Evolutionary conservation across 2,113 vertebrate species (phyloP).

Genomic region (Pipa parva): DNA sequence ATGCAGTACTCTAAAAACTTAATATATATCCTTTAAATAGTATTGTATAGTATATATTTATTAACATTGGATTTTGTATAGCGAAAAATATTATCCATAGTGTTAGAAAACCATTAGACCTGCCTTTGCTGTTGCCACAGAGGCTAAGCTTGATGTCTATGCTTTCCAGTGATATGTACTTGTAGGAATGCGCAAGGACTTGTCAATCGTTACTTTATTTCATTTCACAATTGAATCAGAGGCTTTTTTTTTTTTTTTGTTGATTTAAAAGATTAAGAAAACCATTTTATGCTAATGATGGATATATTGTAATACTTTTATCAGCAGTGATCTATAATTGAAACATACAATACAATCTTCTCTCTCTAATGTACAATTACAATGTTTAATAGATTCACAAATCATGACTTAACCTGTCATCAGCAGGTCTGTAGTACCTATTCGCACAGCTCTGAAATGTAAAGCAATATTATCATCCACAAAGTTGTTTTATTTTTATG

Average conservation of each 20-base stretch:
- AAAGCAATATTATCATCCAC: too few species aligned
- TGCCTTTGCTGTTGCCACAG: neutral
- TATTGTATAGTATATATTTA: too few species aligned
- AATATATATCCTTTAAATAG: too few species aligned
- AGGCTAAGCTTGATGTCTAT: neutral
- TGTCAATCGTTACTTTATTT: neutral
- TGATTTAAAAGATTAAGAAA: neutral
- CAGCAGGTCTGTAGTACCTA: neutral
- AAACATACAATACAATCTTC: neutral
- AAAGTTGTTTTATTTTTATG: too few species aligned
- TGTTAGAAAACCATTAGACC: too few species aligned
- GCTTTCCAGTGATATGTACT: neutral
- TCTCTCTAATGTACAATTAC: neutral
- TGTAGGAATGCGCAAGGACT: neutral
- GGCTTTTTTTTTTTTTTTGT: neutral
- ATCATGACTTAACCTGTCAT: neutral
- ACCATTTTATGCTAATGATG: neutral
- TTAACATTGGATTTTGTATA: too few species aligned
- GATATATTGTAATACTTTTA: neutral
- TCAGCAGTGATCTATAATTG: neutral
- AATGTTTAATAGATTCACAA: neutral
- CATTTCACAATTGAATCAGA: neutral
- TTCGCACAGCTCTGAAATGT: too few species aligned
- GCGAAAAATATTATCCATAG: too few species aligned
- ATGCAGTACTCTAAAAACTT: too few species aligned